These are phyloP conservation scores for Pteronotus mesoamericanus DNA, from an alignment of 2,797 vertebrate species.

Conservation along the genomic window DNA sequence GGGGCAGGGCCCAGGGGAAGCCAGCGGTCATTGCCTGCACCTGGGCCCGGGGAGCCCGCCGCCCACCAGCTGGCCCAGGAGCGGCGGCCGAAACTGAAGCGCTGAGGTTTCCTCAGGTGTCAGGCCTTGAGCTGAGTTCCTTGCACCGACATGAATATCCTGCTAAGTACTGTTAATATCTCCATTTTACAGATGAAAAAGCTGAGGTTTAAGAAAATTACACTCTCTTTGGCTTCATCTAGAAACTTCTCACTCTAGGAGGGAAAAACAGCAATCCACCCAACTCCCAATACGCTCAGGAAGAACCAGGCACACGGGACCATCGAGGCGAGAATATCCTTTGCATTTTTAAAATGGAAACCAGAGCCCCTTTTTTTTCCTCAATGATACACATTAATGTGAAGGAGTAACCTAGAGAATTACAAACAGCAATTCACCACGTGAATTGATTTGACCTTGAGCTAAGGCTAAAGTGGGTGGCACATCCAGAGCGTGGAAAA, in stretches of 20 bases:
- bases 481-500: neutral
- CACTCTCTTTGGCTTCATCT: neutral
- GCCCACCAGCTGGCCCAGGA: neutral
- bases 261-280: neutral
- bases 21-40: too few species aligned
- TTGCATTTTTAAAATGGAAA: constrained; percentile 8
- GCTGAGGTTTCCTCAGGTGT: neutral
- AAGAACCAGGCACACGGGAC: neutral
- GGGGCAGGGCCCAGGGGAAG: neutral
- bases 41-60: neutral
- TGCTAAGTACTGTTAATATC: neutral
- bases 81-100: accelerated
- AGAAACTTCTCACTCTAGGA: neutral
- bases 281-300: neutral
- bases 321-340: neutral
- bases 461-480: neutral
- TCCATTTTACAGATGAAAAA: neutral
- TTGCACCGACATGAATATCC: neutral
- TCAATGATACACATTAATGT: neutral
- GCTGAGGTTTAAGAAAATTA: neutral
- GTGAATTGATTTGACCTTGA: neutral
- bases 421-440: neutral
- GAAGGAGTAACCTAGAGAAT: neutral
- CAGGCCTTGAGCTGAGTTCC: neutral
- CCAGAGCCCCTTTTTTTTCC: neutral